A percentile compares a stretch with the other conserved stretches of the same genome.
Evolutionary conservation across 2,113 vertebrate genomes (phyloP).

Genomic region (Dasyurus viverrinus): DNA sequence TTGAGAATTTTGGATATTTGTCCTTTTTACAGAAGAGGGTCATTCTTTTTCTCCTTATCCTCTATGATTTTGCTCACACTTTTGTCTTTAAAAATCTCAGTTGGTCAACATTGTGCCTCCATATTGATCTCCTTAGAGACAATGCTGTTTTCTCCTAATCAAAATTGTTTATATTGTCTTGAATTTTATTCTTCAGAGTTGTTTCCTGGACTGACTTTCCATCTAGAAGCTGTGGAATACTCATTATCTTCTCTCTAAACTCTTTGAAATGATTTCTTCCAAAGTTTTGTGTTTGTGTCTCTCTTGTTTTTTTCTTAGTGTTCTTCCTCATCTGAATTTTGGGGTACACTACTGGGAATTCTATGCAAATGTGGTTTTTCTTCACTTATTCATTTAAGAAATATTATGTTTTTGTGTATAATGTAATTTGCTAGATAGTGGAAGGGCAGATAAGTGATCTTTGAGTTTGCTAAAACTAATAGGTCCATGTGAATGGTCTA

Average conservation of each 20-base stretch:
- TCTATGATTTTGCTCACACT: background rate
- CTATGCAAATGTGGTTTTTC: background rate
- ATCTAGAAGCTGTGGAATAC: too few species aligned
- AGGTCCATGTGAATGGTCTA: background rate
- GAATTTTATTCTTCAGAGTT: background rate
- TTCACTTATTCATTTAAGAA: background rate
- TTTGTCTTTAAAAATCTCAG: background rate
- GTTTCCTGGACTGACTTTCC: background rate
- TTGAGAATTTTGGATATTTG: background rate
- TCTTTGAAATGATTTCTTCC: background rate
- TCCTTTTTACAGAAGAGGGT: background rate
- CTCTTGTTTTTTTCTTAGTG: background rate
- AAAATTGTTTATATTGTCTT: background rate
- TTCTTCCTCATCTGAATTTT: background rate
- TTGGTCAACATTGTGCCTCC: background rate
- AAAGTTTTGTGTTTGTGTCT: background rate
- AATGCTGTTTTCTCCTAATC: background rate
- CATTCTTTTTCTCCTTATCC: background rate
- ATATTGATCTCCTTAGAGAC: background rate
- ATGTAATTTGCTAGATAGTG: background rate
- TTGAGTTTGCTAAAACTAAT: background rate
- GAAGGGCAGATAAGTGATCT: background rate
- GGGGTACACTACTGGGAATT: background rate
- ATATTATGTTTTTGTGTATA: background rate
- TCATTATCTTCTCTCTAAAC: background rate